phyloP scores from a whole-genome alignment of 1,140 invertebrate genomes.

The Microplitis demolitor region DNA sequence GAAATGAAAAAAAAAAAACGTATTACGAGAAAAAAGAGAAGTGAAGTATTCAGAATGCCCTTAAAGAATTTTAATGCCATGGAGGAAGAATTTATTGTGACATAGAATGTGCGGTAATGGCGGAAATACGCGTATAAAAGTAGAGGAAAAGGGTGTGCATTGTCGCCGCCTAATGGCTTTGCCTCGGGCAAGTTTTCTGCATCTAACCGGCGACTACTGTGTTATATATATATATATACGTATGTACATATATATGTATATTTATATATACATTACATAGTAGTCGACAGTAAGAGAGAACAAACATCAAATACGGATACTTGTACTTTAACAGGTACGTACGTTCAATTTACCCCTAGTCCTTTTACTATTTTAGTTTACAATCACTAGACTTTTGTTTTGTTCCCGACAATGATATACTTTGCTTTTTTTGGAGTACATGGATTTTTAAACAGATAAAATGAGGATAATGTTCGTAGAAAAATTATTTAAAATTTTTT shows the following conservation, averaged over 20 bases:
- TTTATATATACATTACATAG: too few relatives aligned
- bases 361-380: too few relatives aligned
- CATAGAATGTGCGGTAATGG: conserved; percentile 53
- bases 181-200: conserved; percentile 36
- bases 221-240: conserved; percentile 3
- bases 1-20: neutral
- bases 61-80: conserved; percentile 54
- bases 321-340: neutral
- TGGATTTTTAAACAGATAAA: too few relatives aligned
- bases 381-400: neutral
- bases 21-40: conserved; percentile 15
- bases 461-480: too few relatives aligned
- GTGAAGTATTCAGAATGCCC: conserved; percentile 48
- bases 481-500: too few relatives aligned
- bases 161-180: conserved; percentile 51
- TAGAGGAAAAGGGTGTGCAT: conserved; percentile 50
- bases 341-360: neutral
- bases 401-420: neutral
- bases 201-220: conserved; percentile 21
- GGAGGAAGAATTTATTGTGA: conserved; percentile 52
- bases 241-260: too few relatives aligned
- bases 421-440: too few relatives aligned
- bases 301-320: conserved; percentile 23
- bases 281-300: neutral
- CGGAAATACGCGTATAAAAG: conserved; percentile 53